Evolutionary conservation across 2,113 vertebrate genomes (phyloP), one percentile per base, ranked within the genome.

Genomic region (Colaptes auratus): DNA sequence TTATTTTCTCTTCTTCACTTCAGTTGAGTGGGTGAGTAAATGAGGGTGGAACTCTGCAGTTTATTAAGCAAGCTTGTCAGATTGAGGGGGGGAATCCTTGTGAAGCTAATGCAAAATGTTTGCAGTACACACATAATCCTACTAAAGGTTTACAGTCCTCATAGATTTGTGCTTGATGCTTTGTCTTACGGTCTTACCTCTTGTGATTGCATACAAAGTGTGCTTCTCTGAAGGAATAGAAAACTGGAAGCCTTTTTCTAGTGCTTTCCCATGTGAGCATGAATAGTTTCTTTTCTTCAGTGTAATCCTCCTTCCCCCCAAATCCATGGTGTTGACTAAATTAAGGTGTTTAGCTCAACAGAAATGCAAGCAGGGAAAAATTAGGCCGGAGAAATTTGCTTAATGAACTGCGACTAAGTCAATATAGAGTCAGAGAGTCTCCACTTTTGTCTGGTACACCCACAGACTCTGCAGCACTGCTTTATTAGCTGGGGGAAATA

Each of bases 1-100:
- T 89, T 78, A 73, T 52, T 90, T 88, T 95, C n/a, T 92, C 42
- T 91, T 88, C 27, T 93, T 67, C 69, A 89, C 31, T 82, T 94
- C 64, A 90, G 35, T 36, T 89, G 66, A 95, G 66, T 75, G 60
- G 59, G 48, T 88, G 58, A 96, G 90, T 52, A 89, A 92, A 88
- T 92, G 87, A 96, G 55, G 69, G 65, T 42, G 64, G 78, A 94
- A 50, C 7, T 53, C 31, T 80, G 23, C 6, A 90, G 56, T 55
- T 39, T 80, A 92, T 88, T 91, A 94, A n/a, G 12, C 10, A 64
- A 74, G 17, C 31, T 84, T 85, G 83, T 92, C 46, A 82, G n/a
- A 48, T 78, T 42, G n/a, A 27, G 18, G 50, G 94, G 92, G 77
- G 83, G 90, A 93, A 73, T 82, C 27, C 77, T 76, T 82, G 56